Percentiles rank a stretch among this genome's conserved stretches.
phyloP scores from a whole-genome alignment of 1,140 invertebrate genomes.

The Theocolax elegans region DNA sequence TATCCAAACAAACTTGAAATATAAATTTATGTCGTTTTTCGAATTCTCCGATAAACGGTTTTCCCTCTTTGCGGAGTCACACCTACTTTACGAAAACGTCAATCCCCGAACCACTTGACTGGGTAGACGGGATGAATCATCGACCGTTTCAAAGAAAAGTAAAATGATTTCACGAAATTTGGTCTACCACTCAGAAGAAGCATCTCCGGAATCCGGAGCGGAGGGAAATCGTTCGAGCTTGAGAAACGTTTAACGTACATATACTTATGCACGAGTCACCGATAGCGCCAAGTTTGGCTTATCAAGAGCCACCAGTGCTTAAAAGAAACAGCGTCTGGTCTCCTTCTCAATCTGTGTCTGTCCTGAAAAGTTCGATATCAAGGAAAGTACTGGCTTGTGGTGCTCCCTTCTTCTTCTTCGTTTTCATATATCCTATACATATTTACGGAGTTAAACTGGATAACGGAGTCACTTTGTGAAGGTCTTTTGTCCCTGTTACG shows the following conservation, averaged over 20 bases:
- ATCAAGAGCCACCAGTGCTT: slow-evolving; percentile 22
- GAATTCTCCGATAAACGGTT: too few relatives aligned
- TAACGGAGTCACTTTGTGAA: not conserved
- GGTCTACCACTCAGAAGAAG: slow-evolving; percentile 1
- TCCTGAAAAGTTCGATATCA: too few relatives aligned
- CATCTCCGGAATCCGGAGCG: slow-evolving; percentile 18
- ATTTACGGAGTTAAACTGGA: not conserved
- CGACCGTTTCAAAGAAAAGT: slow-evolving; percentile 5
- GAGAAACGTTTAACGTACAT: not conserved
- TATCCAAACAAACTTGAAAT: too few relatives aligned
- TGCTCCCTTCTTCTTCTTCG: too few relatives aligned
- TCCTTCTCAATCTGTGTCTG: slow-evolving; percentile 14
- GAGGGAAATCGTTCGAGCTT: not conserved
- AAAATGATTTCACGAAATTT: not conserved
- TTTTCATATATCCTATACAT: too few relatives aligned
- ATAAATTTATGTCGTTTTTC: too few relatives aligned
- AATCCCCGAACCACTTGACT: too few relatives aligned
- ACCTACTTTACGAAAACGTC: too few relatives aligned
- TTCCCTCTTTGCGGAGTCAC: too few relatives aligned
- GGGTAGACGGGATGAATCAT: too few relatives aligned
- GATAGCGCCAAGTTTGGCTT: slow-evolving; percentile 28
- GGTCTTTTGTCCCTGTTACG: not conserved
- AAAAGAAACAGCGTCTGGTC: slow-evolving; percentile 10
- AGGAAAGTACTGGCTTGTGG: too few relatives aligned
- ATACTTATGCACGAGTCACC: not conserved